Conservation (phyloP, 2,113 vertebrate genomes). For the Chamaetylas fuelleborni region DNA sequence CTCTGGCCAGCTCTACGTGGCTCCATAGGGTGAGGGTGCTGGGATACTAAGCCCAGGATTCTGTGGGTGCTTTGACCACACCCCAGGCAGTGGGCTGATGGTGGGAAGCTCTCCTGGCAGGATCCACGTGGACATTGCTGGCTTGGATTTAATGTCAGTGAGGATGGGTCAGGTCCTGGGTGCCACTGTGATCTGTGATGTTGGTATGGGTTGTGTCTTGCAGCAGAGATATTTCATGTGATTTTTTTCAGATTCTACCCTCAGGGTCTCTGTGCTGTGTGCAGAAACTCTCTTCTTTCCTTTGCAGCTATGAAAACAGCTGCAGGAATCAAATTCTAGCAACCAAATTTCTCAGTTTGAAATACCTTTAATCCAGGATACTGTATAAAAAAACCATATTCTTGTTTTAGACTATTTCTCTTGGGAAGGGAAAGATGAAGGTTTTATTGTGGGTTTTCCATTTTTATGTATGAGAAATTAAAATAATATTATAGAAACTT, state of each 20-base stretch:
- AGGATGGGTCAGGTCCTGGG: neutral
- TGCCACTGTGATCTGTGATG: neutral
- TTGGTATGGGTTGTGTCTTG: neutral
- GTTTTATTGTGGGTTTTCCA: neutral
- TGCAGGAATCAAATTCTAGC: neutral
- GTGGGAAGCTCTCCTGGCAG: neutral
- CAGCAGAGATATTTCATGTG: neutral
- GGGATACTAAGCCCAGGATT: fast-evolving
- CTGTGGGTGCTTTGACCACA: neutral
- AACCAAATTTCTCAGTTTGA: neutral
- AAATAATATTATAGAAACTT: neutral
- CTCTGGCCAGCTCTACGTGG: neutral
- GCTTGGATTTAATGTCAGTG: neutral
- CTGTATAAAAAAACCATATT: neutral
- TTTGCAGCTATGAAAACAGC: neutral
- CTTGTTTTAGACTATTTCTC: neutral
- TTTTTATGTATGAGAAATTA: neutral
- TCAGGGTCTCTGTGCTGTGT: neutral
- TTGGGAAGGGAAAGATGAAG: neutral
- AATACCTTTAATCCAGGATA: neutral
- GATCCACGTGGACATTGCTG: neutral
- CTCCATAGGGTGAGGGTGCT: neutral
- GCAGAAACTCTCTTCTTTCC: neutral
- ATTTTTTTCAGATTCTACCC: neutral
- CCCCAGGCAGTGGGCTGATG: neutral